A percentile compares a stretch with the other conserved stretches of the same genome.
Conservation (phyloP, 2,797 vertebrate species). For the Brotula barbata region DNA sequence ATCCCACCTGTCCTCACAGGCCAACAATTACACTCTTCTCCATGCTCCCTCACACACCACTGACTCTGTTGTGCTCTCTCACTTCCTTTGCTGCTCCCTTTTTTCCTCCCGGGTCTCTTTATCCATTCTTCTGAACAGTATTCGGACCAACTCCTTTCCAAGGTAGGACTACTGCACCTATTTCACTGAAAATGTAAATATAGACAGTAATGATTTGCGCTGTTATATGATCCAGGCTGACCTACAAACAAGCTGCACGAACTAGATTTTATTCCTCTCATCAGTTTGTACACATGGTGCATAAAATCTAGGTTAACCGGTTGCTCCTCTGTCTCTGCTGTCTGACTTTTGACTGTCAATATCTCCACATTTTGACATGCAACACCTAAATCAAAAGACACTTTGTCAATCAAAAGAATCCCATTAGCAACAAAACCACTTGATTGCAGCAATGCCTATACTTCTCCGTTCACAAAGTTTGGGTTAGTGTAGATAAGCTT, state of each 20-base stretch:
- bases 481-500: too few relatives aligned
- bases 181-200: conserved; percentile 2
- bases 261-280: background rate
- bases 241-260: background rate
- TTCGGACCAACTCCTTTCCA: conserved; percentile 30
- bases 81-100: conserved; percentile 14
- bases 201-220: background rate
- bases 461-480: too few relatives aligned
- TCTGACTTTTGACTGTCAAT: too few relatives aligned
- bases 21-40: conserved; percentile 51
- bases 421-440: too few relatives aligned
- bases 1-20: conserved; percentile 47
- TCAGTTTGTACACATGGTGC: background rate
- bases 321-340: too few relatives aligned
- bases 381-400: too few relatives aligned
- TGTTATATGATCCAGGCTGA: background rate
- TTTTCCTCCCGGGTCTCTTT: conserved; percentile 21
- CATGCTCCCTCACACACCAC: conserved; percentile 6
- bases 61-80: background rate
- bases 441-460: too few relatives aligned
- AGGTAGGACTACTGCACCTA: conserved; percentile 56
- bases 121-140: conserved; percentile 16
- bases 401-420: too few relatives aligned
- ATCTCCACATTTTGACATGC: too few relatives aligned
- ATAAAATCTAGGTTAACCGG: too few relatives aligned